phyloP scores from a whole-genome alignment of 2,797 vertebrate species.

The Anniella stebbinsi region DNA sequence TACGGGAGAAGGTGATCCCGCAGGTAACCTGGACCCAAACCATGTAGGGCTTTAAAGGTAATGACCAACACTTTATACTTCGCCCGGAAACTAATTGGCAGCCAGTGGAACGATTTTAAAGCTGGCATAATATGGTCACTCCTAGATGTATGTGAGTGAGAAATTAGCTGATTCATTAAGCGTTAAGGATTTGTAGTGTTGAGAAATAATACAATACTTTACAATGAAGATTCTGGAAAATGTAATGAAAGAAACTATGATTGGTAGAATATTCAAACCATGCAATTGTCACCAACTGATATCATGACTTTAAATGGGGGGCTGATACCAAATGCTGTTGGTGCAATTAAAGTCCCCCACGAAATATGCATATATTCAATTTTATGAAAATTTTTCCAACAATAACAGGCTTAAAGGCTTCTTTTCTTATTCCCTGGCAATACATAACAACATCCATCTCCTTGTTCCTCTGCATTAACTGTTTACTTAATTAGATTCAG shows the following conservation, averaged over 20 bases:
- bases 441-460: constrained; percentile 38
- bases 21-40: too few relatives aligned
- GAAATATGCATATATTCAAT: background rate
- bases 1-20: too few relatives aligned
- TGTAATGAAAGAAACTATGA: background rate
- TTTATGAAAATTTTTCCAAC: constrained; percentile 40
- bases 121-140: too few relatives aligned
- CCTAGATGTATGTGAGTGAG: background rate
- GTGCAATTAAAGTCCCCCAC: background rate
- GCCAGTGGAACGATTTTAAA: too few relatives aligned
- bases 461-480: constrained; percentile 36
- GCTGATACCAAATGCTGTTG: background rate
- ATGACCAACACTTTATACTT: too few relatives aligned
- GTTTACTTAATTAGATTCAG: constrained; percentile 61
- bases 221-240: background rate
- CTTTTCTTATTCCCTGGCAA: constrained; percentile 40
- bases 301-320: background rate
- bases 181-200: background rate
- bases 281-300: background rate
- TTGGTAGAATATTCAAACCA: background rate
- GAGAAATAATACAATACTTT: background rate
- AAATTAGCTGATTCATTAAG: background rate
- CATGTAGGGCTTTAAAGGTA: too few relatives aligned
- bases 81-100: too few relatives aligned
- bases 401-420: constrained; percentile 53